Conservation (phyloP, 2,113 vertebrate species). For the Lamprologus speciosus region DNA sequence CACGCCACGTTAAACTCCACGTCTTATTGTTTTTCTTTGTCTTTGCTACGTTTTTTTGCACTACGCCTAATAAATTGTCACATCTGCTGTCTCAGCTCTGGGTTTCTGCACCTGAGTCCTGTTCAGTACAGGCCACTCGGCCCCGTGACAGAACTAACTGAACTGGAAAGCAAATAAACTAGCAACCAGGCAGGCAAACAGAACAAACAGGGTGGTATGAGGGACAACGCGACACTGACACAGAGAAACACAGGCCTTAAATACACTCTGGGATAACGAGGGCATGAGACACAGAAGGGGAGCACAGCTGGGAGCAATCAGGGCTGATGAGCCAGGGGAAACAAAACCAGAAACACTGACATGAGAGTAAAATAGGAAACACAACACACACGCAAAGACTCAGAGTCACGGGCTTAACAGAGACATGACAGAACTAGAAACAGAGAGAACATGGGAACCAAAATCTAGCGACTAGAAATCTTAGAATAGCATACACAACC, state of each 20-base stretch:
- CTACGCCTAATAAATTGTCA: too few species aligned
- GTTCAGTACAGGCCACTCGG: too few species aligned
- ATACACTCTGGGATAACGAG: neutral
- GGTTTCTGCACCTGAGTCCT: too few species aligned
- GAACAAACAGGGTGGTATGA: fast-evolving
- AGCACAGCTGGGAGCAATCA: neutral
- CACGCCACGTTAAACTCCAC: too few species aligned
- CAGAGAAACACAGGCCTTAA: neutral
- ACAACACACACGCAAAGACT: neutral
- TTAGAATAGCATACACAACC: neutral
- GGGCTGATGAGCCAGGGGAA: neutral
- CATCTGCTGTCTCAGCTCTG: too few species aligned
- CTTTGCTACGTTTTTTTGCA: too few species aligned
- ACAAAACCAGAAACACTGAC: neutral
- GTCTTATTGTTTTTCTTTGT: too few species aligned
- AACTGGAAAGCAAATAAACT: fast-evolving
- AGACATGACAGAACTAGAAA: neutral
- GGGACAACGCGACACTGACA: fast-evolving
- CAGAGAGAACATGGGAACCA: neutral
- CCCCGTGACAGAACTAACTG: too few species aligned
- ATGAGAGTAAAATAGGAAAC: neutral
- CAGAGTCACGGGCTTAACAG: neutral
- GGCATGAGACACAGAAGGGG: neutral
- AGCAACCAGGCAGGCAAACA: too few species aligned
- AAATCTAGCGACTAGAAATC: neutral